Base-by-base conservation (phyloP, 2,888 invertebrate genomes). In the Drosophila yooni region DNA sequence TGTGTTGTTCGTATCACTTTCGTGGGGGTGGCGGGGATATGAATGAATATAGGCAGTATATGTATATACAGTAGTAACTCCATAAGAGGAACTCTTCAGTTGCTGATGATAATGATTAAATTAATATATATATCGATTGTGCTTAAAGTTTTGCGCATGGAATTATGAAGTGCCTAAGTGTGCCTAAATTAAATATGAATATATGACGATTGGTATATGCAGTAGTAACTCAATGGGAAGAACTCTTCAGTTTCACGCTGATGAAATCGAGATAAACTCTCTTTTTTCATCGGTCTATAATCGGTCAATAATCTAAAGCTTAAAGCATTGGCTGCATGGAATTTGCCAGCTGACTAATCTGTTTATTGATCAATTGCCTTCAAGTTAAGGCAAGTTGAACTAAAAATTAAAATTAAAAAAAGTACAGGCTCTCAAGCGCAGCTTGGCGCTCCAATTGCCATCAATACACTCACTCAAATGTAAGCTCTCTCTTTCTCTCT, bases 341-440 rank as follows among this genome's bases (percentile, higher is more conserved):
- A 54, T 54, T 59, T 31, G 58, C 69, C 54, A 71, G 71, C 57
- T 62, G 52, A 57, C 13, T 53, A 68, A 80, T 69, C 61, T 60
- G 78, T 72, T 78, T 78, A 79, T 79, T 74, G 79, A 79, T 82
- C 79, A 79, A 82, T 79, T 82, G 78, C 31, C 29, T 43, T 40
- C 59, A 60, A 53, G 46, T 36, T 48, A 25, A 46, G 13, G 46
- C 64, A 38, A 38, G 59, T 40, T 57, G 1, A 40, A 40, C 27
- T 13, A 21, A 18, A 53, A 34, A 27, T 27, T 13, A 7, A 11
- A 38, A n/a, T 38, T 2, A 36, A 38, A 34, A 8, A 86, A 90
- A 86, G 83, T 84, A 84, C 83, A 84, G 81, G 72, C 90, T 85
- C 86, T 85, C 62, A 82, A 79, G 73, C 83, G 66, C 74, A 83